phyloP scores from a whole-genome alignment of 2,113 vertebrate genomes.

The Anser cygnoides region DNA sequence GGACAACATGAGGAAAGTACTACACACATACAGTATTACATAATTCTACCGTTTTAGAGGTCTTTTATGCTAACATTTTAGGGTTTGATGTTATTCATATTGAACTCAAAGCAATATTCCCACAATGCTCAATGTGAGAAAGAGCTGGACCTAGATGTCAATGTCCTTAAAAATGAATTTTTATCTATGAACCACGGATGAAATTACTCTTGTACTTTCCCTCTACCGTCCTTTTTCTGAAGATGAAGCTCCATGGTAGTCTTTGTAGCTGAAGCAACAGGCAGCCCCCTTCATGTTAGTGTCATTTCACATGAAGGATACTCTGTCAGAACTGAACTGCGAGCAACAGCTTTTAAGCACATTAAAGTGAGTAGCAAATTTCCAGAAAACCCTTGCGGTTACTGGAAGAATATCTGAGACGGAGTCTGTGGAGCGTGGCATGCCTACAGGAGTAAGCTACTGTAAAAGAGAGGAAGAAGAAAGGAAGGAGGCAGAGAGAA shows the following conservation, averaged over 20 bases:
- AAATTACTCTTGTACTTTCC: not conserved
- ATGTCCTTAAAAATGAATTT: not conserved
- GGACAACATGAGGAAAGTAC: not conserved
- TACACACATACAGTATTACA: rapidly evolving
- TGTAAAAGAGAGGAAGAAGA: not conserved
- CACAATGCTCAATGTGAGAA: not conserved
- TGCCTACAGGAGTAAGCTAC: not conserved
- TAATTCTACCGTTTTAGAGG: not conserved
- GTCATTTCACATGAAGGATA: not conserved
- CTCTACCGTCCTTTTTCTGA: not conserved
- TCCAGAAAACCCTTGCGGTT: not conserved
- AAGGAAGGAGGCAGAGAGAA: not conserved
- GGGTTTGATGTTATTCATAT: not conserved
- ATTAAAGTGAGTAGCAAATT: not conserved
- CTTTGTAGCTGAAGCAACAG: not conserved
- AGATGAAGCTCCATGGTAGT: rapidly evolving
- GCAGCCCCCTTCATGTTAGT: not conserved
- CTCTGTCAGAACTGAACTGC: not conserved
- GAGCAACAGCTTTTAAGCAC: not conserved
- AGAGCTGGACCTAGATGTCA: not conserved
- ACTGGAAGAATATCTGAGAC: not conserved
- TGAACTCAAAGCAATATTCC: not conserved
- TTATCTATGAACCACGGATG: not conserved
- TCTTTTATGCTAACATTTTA: not conserved
- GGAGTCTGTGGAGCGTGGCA: not conserved